phyloP scores from a whole-genome alignment of 2,113 vertebrate species.

The Poeciliopsis occidentalis region DNA sequence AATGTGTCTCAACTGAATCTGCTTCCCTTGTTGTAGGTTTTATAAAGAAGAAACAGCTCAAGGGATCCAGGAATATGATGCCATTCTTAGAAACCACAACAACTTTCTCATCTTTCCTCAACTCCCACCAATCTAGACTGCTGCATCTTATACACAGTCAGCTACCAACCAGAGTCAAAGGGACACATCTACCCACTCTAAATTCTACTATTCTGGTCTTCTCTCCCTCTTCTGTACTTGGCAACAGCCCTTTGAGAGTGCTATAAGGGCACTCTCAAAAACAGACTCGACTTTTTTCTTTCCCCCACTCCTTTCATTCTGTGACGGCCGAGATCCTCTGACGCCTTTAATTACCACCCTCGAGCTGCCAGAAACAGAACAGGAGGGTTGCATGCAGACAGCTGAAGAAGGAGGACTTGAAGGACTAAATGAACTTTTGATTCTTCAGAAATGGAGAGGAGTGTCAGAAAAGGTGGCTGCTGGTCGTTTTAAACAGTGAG shows the following conservation, averaged over 20 bases:
- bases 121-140: not conserved
- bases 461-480: not conserved
- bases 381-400: conserved; percentile 22
- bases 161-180: conserved; percentile 29
- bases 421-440: conserved; percentile 20
- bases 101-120: not conserved
- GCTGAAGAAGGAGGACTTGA: conserved; percentile 16
- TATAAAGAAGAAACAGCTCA: not conserved
- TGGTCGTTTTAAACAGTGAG: not conserved
- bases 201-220: conserved; percentile 2
- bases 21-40: not conserved
- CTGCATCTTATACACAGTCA: conserved; percentile 19
- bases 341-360: conserved; percentile 54
- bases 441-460: conserved; percentile 6
- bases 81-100: not conserved
- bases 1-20: not conserved
- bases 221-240: conserved; percentile 19
- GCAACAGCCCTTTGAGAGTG: conserved; percentile 2
- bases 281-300: conserved; percentile 8
- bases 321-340: conserved; percentile 34
- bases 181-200: conserved; percentile 19
- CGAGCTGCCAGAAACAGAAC: conserved; percentile 11
- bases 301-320: not conserved
- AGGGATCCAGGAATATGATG: not conserved
- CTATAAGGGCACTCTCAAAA: conserved; percentile 31